Evolutionary conservation across 2,888 invertebrate species (phyloP), one percentile per base, ranked within the genome.

Genomic region (Portevinia maculata): DNA sequence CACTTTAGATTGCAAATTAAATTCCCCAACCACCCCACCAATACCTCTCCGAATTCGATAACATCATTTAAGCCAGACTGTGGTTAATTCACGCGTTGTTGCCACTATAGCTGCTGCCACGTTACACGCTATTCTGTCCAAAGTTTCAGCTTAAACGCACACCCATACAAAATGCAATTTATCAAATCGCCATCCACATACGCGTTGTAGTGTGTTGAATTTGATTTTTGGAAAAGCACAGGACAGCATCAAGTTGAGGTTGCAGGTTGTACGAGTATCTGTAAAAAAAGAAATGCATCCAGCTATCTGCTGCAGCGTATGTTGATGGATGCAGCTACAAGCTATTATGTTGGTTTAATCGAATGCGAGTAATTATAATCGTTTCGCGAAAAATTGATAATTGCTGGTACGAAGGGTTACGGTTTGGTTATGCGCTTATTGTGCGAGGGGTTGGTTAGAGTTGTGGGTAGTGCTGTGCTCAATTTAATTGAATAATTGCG

Each of bases 351-450:
- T 59, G 76, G 83, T 73, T 83, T 71, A 83, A 83, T 83, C 78
- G 83, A 78, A 78, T 83, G 71, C 71, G 55, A 83, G 83, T 83
- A 83, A 78, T 83, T 83, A 83, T 78, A 78, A 78, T 83, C 78
- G 73, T 62, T 83, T 78, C 62, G 78, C 53, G 65, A 60, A 73
- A 78, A 83, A 78, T 73, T 71, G 78, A 78, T 83, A 83, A 83
- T 78, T 73, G 73, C 73, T 62, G 62, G 65, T 50, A 44, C 37
- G 39, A 48, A 30, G 53, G 71, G 55, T 53, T 59, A 44, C 57
- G 19, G 39, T 57, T 7, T 44, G 52, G 5, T 15, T 24, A 3
- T 48, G 39, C 34, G 30, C 17, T 55, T 34, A 19, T 64, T 19
- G 8, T 41, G 19, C 30, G 53, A n/a, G 55, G n/a, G 62, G 46